Evolutionary conservation across 2,113 vertebrate genomes (phyloP).

Genomic region (Xiphophorus hellerii): DNA sequence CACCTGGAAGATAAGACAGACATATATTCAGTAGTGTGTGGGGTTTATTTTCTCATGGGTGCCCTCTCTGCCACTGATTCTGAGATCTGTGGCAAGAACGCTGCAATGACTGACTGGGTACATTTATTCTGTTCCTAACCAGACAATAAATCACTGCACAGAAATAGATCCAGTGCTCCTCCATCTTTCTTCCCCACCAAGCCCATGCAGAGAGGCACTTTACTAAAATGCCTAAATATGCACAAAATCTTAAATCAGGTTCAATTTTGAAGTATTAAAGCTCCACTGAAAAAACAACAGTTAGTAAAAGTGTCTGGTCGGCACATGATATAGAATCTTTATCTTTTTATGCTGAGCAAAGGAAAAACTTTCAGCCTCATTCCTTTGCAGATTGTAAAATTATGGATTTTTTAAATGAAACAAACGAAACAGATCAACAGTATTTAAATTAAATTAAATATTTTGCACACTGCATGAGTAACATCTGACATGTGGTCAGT

Average conservation of each 20-base stretch:
- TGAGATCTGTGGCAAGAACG: constrained; percentile 2
- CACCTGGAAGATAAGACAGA: constrained; percentile 67
- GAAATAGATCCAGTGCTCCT: background rate
- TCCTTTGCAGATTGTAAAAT: background rate
- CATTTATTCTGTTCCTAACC: constrained; percentile 10
- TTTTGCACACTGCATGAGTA: too few species aligned
- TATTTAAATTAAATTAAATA: too few species aligned
- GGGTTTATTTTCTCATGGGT: background rate
- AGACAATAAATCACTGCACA: constrained; percentile 15
- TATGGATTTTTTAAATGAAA: background rate
- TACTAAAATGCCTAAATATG: background rate
- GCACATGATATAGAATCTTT: constrained; percentile 1
- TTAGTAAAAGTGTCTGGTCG: constrained; percentile 2
- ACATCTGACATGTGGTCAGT: too few species aligned
- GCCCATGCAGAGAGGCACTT: background rate
- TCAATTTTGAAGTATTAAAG: background rate
- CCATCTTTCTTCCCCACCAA: background rate
- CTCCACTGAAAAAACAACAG: constrained; percentile 2
- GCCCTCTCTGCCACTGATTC: background rate
- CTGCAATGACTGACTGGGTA: constrained; percentile 2
- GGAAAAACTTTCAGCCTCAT: constrained; percentile 6
- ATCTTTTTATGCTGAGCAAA: constrained; percentile 1
- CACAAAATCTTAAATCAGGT: background rate
- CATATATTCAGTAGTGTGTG: constrained; percentile 10
- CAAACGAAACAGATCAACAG: background rate